Evolutionary conservation across 2,113 vertebrate genomes (phyloP).

Genomic region (Oreocharis arfaki): DNA sequence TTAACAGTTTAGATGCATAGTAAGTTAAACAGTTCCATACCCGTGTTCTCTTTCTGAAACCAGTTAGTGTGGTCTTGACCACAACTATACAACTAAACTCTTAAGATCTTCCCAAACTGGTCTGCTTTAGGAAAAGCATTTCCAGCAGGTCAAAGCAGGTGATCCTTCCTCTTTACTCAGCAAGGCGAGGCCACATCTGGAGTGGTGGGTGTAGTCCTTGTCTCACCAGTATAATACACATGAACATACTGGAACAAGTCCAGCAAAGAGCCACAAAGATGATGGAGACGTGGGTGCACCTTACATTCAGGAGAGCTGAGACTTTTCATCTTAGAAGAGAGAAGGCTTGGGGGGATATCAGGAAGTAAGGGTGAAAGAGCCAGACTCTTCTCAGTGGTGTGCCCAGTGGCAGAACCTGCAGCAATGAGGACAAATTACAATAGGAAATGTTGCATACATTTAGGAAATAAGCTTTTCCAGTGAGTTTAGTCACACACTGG

Average conservation of each 20-base stretch:
- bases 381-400: background rate
- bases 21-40: background rate
- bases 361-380: background rate
- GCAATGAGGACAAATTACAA: background rate
- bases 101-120: background rate
- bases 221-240: background rate
- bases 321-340: background rate
- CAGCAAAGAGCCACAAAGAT: background rate
- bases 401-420: background rate
- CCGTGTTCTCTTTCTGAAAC: background rate
- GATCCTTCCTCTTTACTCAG: background rate
- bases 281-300: fast-evolving
- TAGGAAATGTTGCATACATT: background rate
- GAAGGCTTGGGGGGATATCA: background rate
- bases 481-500: background rate
- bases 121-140: background rate
- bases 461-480: background rate
- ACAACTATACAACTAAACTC: background rate
- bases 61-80: background rate
- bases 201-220: background rate
- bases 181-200: background rate
- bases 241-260: background rate
- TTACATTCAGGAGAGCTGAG: background rate
- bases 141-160: background rate
- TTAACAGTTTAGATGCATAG: background rate